Base-by-base conservation (phyloP, 2,797 vertebrate genomes). In the Enteromius fasciolatus region DNA sequence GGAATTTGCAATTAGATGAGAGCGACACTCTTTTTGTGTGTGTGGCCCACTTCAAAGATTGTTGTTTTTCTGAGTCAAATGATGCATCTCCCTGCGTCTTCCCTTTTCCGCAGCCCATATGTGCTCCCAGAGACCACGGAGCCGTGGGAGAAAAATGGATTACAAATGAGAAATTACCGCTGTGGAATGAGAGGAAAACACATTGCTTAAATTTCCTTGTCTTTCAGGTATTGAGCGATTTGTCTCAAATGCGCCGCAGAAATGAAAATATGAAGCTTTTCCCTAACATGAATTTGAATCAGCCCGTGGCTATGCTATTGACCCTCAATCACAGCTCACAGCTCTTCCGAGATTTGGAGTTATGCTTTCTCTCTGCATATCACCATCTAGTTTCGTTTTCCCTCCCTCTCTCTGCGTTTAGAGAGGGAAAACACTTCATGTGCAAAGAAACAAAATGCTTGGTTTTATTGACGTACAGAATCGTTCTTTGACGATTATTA, bases 81-180 rank as follows among this genome's bases (percentile, higher is more conserved):
- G 83, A 88, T 83, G 90, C 84, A 86, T 81, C 61, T 72, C 41
- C 73, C 23, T 3, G 85, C 85, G 25, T 78, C 83, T 68, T 86
- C 68, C 80, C 83, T 52, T 28, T 76, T 82, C 73, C 14, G 39
- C 63, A 76, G 73, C 73, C 81, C 83, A 78, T 87, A 87, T 88
- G 88, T 87, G 25, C 84, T 82, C 67, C 78, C 64, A 77, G 80
- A 66, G 70, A 89, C 89, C 88, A 80, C 73, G 54, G 88, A 87
- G 76, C 79, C 87, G 85, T 75, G 85, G 68, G 84, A 85, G 85
- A 83, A 83, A 80, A 84, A 80, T 74, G 66, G 36, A 87, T 84
- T 44, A 76, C 74, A 78, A 85, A 90, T 89, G 88, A 89, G 85
- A 87, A 90, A 90, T 87, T 48, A 87, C 89, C 90, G 78, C 83